Conservation (phyloP, 1,140 invertebrate species). For the Drosophila persimilis region DNA sequence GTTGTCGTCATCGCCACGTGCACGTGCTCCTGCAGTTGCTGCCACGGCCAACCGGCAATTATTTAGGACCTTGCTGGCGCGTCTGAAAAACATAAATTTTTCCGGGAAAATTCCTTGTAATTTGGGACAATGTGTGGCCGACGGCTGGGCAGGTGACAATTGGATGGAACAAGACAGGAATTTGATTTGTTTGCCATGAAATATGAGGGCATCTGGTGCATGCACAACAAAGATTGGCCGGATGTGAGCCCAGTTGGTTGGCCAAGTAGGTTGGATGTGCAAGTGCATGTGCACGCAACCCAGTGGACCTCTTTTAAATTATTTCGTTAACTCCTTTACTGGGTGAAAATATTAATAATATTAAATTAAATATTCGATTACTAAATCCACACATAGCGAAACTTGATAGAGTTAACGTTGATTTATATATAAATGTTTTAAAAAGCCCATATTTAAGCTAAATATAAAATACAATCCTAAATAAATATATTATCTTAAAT, state of each 20-base stretch:
- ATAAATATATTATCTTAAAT: too few species aligned
- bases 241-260: conserved; percentile 13
- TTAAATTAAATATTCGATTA: too few species aligned
- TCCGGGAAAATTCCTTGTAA: conserved; percentile 27
- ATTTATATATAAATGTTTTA: too few species aligned
- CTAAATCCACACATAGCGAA: too few species aligned
- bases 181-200: conserved; percentile 32
- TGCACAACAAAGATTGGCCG: conserved; percentile 35
- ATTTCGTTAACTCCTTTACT: background rate
- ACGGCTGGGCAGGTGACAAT: conserved; percentile 17
- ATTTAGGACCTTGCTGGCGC: conserved; percentile 47
- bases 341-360: too few species aligned
- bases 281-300: too few species aligned
- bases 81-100: conserved; percentile 41
- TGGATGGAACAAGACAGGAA: conserved; percentile 1
- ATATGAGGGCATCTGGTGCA: conserved; percentile 8
- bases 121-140: conserved; percentile 20
- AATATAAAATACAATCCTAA: too few species aligned
- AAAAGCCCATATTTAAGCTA: too few species aligned
- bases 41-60: conserved; percentile 49
- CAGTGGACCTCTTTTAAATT: background rate
- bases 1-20: conserved; percentile 54
- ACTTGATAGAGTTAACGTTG: too few species aligned
- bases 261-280: background rate
- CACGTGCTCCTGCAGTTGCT: conserved; percentile 48